Evolutionary conservation across 2,797 vertebrate species (phyloP), one percentile per base, ranked within the genome.

Genomic region (Notoglanidium macrostoma): DNA sequence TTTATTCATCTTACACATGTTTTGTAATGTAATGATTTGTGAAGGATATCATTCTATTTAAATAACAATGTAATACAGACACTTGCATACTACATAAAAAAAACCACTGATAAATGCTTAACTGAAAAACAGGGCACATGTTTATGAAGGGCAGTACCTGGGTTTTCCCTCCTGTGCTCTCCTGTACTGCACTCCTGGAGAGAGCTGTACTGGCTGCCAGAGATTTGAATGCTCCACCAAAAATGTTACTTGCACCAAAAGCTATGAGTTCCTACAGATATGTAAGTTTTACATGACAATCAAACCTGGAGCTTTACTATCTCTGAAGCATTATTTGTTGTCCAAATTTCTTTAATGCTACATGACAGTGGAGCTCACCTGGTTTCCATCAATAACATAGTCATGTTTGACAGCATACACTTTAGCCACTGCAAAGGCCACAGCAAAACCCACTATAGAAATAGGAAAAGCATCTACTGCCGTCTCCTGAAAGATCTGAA

Each of bases 151-250:
- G 23, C 6, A 63, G 59, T 95, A 99, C 98, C 97, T 99, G 98
- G 0, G 98, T 99, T 95, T 99, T 99, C 0, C 98, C 98, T n/a
- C 98, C 98, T 0, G 98, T 98, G 91, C 98, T 99, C 90, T 98
- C 98, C 91, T 99, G 98, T 40, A 99, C 97, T 7, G 96, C 97
- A 0, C 96, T 98, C 92, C 98, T 97, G 63, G 98, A 98, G n/a
- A 99, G 95, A 87, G 98, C 93, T 0, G 98, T 99, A 77, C 98
- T 98, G 0, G 96, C 95, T 10, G 96, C 97, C 90, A 99, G 97
- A 23, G 97, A 96, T 93, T 93, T 96, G 92, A 99, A 99, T 0
- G 96, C 93, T 17, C 97, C 97, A 51, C 96, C 93, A 61, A 98
- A 94, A 85, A 99, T 97, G 92, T 99, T 99, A 91, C 97, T 94